Percentiles rank a stretch among this genome's conserved stretches.
These are phyloP conservation scores for Phrynosoma platyrhinos DNA, from an alignment of 2,113 vertebrate genomes.

Conservation along the genomic window DNA sequence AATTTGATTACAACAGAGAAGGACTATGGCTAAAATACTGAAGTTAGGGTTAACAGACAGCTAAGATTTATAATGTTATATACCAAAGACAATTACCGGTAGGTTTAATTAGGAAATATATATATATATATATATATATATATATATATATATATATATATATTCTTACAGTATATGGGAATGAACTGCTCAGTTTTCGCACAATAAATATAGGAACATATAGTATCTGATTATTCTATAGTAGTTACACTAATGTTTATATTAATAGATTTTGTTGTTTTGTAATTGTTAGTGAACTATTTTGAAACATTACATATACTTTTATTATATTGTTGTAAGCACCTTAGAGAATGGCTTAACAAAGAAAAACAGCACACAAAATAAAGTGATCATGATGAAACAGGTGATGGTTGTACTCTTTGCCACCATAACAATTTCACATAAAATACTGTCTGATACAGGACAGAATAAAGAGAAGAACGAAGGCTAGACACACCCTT, in stretches of 20 bases:
- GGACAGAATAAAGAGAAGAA: background rate
- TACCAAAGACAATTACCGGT: background rate
- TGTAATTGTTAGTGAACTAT: background rate
- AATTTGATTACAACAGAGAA: background rate
- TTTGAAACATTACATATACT: background rate
- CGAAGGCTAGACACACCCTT: background rate
- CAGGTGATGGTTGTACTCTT: background rate
- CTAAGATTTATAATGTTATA: background rate
- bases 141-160: too few species aligned
- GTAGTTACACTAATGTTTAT: background rate
- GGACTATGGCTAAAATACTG: background rate
- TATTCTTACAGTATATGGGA: background rate
- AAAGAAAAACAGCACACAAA: background rate
- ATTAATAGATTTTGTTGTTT: background rate
- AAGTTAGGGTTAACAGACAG: background rate
- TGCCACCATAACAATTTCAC: constrained; percentile 37
- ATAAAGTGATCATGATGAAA: background rate
- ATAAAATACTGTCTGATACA: constrained; percentile 32
- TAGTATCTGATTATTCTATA: background rate
- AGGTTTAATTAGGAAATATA: background rate
- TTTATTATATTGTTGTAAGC: background rate
- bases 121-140: background rate
- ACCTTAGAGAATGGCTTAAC: background rate
- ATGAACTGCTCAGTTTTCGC: too few species aligned
- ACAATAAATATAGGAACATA: background rate